These are phyloP conservation scores for Troides aeacus DNA, from an alignment of 2,888 invertebrate species.

Conservation along the genomic window DNA sequence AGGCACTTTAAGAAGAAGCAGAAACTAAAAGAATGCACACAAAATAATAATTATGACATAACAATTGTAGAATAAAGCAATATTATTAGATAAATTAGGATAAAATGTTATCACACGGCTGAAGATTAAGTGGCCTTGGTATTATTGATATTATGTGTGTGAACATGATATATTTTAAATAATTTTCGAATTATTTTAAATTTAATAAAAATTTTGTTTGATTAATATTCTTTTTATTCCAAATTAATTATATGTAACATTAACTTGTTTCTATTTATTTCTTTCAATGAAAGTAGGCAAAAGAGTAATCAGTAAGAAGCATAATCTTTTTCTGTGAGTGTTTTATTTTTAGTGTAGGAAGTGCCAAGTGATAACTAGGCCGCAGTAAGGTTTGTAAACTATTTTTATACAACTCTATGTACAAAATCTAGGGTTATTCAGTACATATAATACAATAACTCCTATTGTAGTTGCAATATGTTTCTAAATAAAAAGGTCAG, in stretches of 20 bases:
- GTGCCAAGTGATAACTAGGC: constrained; percentile 60
- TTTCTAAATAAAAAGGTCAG: background rate
- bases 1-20: too few relatives aligned
- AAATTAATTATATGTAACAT: too few relatives aligned
- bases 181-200: constrained; percentile 21
- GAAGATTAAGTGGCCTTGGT: constrained; percentile 51
- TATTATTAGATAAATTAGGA: constrained; percentile 8
- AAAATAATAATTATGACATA: background rate
- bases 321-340: constrained; percentile 53
- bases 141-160: constrained; percentile 37
- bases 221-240: too few relatives aligned
- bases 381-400: constrained; percentile 60
- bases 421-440: background rate
- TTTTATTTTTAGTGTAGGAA: constrained; percentile 69
- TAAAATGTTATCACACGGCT: constrained; percentile 35
- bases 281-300: background rate
- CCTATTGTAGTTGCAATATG: background rate
- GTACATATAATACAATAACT: background rate
- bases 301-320: constrained; percentile 36
- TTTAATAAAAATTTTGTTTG: constrained; percentile 34
- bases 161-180: constrained; percentile 8
- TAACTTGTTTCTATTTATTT: too few relatives aligned
- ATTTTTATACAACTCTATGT: constrained; percentile 43
- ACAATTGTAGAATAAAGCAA: background rate
- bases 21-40: too few relatives aligned